phyloP scores from a whole-genome alignment of 2,888 invertebrate genomes.

The Mycalesis mineus region DNA sequence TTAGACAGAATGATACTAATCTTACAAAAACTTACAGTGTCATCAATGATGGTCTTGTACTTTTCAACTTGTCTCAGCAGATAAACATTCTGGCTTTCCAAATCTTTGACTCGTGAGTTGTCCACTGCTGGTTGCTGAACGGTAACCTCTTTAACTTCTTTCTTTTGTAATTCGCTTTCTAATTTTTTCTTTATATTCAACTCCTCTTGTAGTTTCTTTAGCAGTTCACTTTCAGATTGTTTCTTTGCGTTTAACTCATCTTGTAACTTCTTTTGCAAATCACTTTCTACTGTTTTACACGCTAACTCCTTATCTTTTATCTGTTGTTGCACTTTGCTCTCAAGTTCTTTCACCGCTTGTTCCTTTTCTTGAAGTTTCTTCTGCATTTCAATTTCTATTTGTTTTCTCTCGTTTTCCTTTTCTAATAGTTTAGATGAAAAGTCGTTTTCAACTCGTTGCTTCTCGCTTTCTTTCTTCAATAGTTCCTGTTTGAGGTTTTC shows the following conservation, averaged over 20 bases:
- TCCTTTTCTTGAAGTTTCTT: conserved; percentile 21
- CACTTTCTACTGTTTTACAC: conserved; percentile 21
- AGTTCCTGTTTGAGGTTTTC: conserved; percentile 50
- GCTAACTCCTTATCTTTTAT: conserved; percentile 27
- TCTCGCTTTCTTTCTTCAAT: conserved; percentile 35
- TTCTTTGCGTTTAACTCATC: conserved; percentile 27
- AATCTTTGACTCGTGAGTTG: conserved; percentile 60
- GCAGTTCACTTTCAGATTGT: conserved; percentile 25
- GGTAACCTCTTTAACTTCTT: conserved; percentile 24
- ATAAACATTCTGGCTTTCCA: conserved; percentile 80
- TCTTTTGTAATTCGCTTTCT: conserved; percentile 30
- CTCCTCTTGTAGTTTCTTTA: conserved; percentile 30
- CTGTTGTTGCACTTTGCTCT: conserved; percentile 26
- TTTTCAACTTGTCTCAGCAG: conserved; percentile 81
- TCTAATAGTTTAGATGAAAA: conserved; percentile 10
- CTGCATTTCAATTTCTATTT: conserved; percentile 18
- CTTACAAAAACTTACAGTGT: conserved; percentile 80
- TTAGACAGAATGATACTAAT: neutral
- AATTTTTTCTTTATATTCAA: conserved; percentile 31
- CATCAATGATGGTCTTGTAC: conserved; percentile 86
- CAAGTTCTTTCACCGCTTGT: conserved; percentile 23
- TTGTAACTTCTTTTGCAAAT: conserved; percentile 25
- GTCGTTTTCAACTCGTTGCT: conserved; percentile 20
- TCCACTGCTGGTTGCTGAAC: conserved; percentile 31
- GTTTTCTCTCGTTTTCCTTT: conserved; percentile 26